Evolutionary conservation across 1,140 invertebrate genomes (phyloP).

Genomic region (Linepithema humile): DNA sequence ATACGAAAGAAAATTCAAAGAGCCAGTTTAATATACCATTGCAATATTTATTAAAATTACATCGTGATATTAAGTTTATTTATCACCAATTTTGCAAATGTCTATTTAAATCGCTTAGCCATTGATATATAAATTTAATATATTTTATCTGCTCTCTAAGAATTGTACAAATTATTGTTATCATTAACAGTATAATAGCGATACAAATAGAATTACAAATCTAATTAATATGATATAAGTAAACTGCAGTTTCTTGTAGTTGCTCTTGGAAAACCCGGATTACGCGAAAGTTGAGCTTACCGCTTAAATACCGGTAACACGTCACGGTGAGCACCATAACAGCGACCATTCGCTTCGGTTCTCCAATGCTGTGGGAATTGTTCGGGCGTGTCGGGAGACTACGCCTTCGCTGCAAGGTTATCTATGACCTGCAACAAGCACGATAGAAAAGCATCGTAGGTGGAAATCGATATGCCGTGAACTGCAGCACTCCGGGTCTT

Average conservation of each 20-base stretch:
- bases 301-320: slow-evolving; percentile 39
- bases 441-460: slow-evolving; percentile 70
- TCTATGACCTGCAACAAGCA: slow-evolving; percentile 66
- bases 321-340: slow-evolving; percentile 53
- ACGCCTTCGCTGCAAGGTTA: slow-evolving; percentile 78
- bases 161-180: background rate
- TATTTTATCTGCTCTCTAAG: background rate
- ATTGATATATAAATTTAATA: background rate
- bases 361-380: slow-evolving; percentile 60
- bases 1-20: background rate
- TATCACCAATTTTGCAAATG: background rate
- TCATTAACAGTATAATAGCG: too few species aligned
- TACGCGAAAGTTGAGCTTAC: slow-evolving; percentile 45
- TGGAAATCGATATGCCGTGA: slow-evolving; percentile 73
- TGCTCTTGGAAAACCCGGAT: background rate
- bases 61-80: background rate
- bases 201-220: background rate
- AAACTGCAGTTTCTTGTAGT: background rate
- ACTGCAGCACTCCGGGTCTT: slow-evolving; percentile 47
- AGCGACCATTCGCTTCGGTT: slow-evolving; percentile 42
- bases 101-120: background rate
- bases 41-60: background rate
- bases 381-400: slow-evolving; percentile 72
- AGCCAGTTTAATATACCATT: background rate
- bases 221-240: background rate